These are phyloP conservation scores for Drosophila nikananu DNA, from an alignment of 1,140 invertebrate species.

Conservation along the genomic window DNA sequence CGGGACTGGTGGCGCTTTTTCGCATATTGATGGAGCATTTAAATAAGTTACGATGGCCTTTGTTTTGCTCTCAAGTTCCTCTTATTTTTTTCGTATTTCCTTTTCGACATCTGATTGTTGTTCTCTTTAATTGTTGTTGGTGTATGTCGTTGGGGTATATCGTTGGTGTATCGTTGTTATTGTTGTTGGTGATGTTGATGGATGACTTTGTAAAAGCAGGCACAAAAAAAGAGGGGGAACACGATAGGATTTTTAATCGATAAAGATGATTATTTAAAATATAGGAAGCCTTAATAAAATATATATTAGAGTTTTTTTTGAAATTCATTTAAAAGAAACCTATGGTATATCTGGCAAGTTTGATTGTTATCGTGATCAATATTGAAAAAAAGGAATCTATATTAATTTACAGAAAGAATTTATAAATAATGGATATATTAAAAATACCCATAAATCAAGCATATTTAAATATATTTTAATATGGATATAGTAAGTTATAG, in stretches of 20 bases:
- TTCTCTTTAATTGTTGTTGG: slow-evolving; percentile 30
- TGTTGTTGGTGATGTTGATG: slow-evolving; percentile 27
- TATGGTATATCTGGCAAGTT: no score
- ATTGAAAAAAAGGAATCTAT: no score
- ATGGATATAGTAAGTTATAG: no score
- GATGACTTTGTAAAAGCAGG: slow-evolving; percentile 29
- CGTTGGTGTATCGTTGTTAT: slow-evolving; percentile 14
- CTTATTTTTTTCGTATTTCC: not conserved
- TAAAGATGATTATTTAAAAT: not conserved
- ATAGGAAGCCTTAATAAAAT: not conserved
- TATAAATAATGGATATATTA: no score
- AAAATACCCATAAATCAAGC: no score
- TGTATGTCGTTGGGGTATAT: slow-evolving; percentile 6
- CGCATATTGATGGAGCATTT: slow-evolving; percentile 33
- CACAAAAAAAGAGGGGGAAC: not conserved
- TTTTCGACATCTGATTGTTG: slow-evolving; percentile 28
- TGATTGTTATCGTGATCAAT: no score
- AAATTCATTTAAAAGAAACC: no score
- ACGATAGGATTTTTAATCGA: not conserved
- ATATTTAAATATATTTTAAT: no score
- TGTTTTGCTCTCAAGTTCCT: slow-evolving; percentile 2
- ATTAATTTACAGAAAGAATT: no score
- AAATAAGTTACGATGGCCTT: slow-evolving; percentile 18
- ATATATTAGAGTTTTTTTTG: not conserved
- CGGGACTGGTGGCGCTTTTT: not conserved